A percentile compares a stretch with the other conserved stretches of the same genome.
Conservation (phyloP, 2,888 invertebrate species). For the Lasioglossum leucozonium region DNA sequence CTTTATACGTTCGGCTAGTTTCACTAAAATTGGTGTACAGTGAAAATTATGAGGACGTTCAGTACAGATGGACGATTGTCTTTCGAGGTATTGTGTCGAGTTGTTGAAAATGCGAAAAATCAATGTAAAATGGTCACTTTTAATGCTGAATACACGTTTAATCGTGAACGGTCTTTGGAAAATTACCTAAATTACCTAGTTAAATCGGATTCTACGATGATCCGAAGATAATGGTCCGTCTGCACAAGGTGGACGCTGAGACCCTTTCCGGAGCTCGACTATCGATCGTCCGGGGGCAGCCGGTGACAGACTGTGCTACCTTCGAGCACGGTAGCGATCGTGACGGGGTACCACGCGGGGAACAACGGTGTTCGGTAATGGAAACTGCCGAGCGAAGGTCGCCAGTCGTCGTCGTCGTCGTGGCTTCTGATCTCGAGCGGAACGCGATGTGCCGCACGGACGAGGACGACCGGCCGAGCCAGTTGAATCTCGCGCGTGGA, state of each 20-base stretch:
- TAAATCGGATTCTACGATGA: background rate
- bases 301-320: conserved; percentile 39
- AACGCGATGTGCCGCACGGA: conserved; percentile 59
- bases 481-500: conserved; percentile 78
- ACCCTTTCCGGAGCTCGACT: background rate
- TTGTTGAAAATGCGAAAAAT: background rate
- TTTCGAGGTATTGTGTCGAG: background rate
- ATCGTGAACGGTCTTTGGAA: too few species aligned
- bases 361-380: conserved; percentile 75
- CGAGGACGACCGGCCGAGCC: conserved; percentile 69
- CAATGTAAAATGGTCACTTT: too few species aligned
- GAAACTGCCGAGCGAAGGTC: conserved; percentile 76
- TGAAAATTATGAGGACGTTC: background rate
- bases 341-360: conserved; percentile 52
- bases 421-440: conserved; percentile 62
- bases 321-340: conserved; percentile 40
- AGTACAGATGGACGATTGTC: background rate
- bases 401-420: conserved; percentile 23
- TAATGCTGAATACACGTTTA: too few species aligned
- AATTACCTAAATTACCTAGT: background rate
- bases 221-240: background rate
- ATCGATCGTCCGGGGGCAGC: background rate
- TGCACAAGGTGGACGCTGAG: background rate
- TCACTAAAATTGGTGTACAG: background rate
- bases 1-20: background rate